Evolutionary conservation across 2,113 vertebrate genomes (phyloP).

Genomic region (Heptranchias perlo): DNA sequence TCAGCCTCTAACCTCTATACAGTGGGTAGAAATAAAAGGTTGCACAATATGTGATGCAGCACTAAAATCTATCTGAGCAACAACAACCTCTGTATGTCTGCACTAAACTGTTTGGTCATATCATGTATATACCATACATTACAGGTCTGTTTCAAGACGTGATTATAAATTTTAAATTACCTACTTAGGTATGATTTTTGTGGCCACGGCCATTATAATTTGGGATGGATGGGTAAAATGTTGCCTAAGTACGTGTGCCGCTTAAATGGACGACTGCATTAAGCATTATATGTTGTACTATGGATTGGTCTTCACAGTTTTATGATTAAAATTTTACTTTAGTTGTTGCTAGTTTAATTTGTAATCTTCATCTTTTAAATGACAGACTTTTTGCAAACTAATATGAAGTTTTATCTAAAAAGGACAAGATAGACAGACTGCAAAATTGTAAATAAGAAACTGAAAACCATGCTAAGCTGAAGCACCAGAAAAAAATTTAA

Average conservation of each 20-base stretch:
- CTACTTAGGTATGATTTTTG: background rate
- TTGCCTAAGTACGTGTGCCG: background rate
- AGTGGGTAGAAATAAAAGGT: background rate
- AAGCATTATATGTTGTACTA: background rate
- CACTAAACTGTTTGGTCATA: background rate
- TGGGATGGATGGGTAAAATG: background rate
- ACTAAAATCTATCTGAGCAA: background rate
- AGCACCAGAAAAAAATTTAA: slow-evolving; percentile 3
- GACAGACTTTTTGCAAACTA: background rate
- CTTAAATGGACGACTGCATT: background rate
- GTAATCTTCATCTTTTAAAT: background rate
- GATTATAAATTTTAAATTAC: background rate
- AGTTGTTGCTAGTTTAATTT: background rate
- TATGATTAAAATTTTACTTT: background rate
- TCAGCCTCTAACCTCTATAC: background rate
- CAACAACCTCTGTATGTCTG: background rate
- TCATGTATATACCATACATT: too few species aligned
- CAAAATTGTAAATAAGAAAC: background rate
- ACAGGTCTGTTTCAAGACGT: background rate
- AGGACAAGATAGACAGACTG: background rate
- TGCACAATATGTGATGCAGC: background rate
- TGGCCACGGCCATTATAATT: background rate
- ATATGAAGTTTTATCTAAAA: background rate
- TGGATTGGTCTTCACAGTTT: background rate
- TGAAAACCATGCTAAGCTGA: background rate